phyloP scores from a whole-genome alignment of 2,113 vertebrate species.

The Bagarius yarrelli region DNA sequence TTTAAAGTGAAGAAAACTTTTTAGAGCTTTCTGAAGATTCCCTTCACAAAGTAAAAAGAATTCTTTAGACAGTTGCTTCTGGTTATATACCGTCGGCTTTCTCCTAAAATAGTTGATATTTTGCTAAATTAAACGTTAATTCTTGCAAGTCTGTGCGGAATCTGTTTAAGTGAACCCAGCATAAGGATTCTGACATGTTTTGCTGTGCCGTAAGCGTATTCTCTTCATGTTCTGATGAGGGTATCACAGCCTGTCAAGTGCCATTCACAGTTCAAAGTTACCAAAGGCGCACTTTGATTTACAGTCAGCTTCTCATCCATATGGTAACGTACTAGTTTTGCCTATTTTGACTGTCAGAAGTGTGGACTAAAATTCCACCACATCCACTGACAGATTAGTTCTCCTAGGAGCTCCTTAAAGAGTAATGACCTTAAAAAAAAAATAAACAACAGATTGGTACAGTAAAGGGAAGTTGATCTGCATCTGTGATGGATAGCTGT shows the following conservation, averaged over 20 bases:
- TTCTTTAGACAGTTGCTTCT: constrained; percentile 24
- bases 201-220: constrained; percentile 29
- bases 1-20: constrained; percentile 32
- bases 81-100: constrained; percentile 14
- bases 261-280: constrained; percentile 48
- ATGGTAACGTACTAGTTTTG: constrained; percentile 46
- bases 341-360: constrained; percentile 41
- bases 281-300: no score
- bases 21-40: constrained; percentile 29
- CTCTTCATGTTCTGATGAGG: constrained; percentile 45
- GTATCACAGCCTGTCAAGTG: constrained; percentile 44
- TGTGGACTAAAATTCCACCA: constrained; percentile 36
- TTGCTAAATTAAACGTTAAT: constrained; percentile 30
- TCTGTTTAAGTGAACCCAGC: neutral
- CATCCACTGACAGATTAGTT: constrained; percentile 39
- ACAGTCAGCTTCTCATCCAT: constrained; percentile 39
- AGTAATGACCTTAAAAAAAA: constrained; percentile 45
- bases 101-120: neutral
- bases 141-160: neutral
- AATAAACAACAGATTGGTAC: constrained; percentile 20
- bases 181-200: constrained; percentile 27
- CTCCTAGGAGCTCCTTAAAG: constrained; percentile 48
- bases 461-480: constrained; percentile 24
- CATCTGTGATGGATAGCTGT: constrained; percentile 17
- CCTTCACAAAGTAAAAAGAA: constrained; percentile 16